Conservation (phyloP, 2,113 vertebrate genomes). For the Bufo gargarizans region DNA sequence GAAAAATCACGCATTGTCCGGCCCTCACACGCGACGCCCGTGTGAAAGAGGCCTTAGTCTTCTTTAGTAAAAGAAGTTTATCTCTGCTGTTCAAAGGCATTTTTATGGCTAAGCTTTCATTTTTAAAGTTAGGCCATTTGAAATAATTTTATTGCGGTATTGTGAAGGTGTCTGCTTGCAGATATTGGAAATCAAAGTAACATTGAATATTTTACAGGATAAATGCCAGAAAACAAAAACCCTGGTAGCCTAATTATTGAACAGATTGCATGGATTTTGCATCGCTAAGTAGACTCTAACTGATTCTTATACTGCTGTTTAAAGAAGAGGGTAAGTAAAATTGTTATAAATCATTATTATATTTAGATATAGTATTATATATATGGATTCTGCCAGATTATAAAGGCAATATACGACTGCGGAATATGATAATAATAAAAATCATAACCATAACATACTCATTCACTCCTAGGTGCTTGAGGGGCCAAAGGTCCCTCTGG, state of each 20-base stretch:
- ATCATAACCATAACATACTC: no score
- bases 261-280: constrained; percentile 39
- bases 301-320: neutral
- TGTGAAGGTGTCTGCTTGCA: neutral
- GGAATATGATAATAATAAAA: neutral
- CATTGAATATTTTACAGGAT: constrained; percentile 26
- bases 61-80: neutral
- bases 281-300: neutral
- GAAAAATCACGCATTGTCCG: no score
- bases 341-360: neutral
- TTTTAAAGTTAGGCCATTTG: neutral
- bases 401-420: neutral
- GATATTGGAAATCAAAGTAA: constrained; percentile 17
- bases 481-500: no score
- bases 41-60: neutral
- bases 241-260: constrained; percentile 40
- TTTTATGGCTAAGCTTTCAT: neutral
- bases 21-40: no score
- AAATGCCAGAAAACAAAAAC: constrained; percentile 18
- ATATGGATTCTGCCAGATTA: neutral
- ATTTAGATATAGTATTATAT: neutral
- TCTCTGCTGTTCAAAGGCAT: neutral
- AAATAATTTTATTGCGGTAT: neutral
- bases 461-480: no score
- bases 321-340: neutral